Evolutionary conservation across 2,888 invertebrate species (phyloP), one percentile per base, ranked within the genome.

Genomic region (Podotricha telesiphe): DNA sequence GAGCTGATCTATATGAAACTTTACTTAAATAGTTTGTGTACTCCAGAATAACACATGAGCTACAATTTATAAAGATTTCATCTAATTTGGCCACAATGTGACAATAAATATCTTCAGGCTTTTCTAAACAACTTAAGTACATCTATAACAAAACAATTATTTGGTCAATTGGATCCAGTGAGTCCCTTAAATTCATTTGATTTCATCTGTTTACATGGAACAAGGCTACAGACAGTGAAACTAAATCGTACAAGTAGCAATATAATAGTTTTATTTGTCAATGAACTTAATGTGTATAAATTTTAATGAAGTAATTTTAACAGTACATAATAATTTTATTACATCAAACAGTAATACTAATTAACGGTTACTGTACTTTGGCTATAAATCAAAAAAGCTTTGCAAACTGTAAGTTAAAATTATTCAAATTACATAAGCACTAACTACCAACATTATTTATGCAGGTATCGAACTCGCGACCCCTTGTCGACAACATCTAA

Each of bases 391-490:
- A 55, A 17, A 55, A 17, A 48, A 48, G 48, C 48, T 20, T 34
- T 10, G 10, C 17, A 34, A 55, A 11, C 34, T 34, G 34, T 17
- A 34, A 34, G 4, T 34, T 55, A 10, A 53, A 55, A 34, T 55
- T 55, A 55, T 55, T 55, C 53, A 55, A 5, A 34, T 55, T 55
- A 34, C 53, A 55, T 55, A 1, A 55, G 34, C 53, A 55, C n/a
- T 55, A 55, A 55, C 20, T 50, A 19, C 50, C 50, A 50, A 59
- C 42, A 59, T 59, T 45, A 59, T 22, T 59, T 45, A 59, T 45
- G 20, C 62, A 47, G 48, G 19, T 8, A 62, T 62, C 47, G 62
- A 62, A 62, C 62, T 19, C 48, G 48, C 48, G 59, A 59, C 59
- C 45, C 42, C 59, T 59, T 59, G 59, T 59, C 59, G 22, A 59